Conservation (phyloP, 1,140 invertebrate species). For the Potamilus streckersoni region DNA sequence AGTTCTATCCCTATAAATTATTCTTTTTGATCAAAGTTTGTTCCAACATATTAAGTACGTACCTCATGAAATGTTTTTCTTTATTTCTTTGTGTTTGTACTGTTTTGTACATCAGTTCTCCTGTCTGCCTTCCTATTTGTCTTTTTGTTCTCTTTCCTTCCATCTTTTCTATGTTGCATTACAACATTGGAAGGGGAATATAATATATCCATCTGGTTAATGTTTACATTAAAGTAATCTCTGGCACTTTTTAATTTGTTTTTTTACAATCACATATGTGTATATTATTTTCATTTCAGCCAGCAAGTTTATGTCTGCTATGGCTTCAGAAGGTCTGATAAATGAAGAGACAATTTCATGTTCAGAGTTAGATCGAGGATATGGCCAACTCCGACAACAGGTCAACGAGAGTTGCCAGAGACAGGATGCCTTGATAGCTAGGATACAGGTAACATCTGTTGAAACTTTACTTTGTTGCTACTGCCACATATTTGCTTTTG, state of each 20-base stretch:
- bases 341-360: conserved; percentile 87
- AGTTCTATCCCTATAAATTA: no score
- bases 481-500: no score
- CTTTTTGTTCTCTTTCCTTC: background rate
- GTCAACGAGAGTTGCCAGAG: conserved; percentile 78
- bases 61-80: background rate
- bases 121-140: background rate
- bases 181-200: background rate
- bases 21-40: background rate
- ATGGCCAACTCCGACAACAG: conserved; percentile 85
- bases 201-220: background rate
- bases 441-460: conserved; percentile 76
- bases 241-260: background rate
- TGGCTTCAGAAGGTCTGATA: conserved; percentile 86
- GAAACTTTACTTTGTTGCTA: no score
- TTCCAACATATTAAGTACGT: background rate
- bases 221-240: background rate
- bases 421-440: conserved; percentile 82
- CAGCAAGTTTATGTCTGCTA: conserved; percentile 81
- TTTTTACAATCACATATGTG: conserved; percentile 61
- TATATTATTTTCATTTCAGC: conserved; percentile 65
- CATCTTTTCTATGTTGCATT: background rate
- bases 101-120: no score
- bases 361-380: conserved; percentile 82
- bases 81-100: no score